Evolutionary conservation across 92 coral and sea anemone species (phyloP), one percentile per base, ranked within the genome.

Genomic region (Actinernus sp.): DNA sequence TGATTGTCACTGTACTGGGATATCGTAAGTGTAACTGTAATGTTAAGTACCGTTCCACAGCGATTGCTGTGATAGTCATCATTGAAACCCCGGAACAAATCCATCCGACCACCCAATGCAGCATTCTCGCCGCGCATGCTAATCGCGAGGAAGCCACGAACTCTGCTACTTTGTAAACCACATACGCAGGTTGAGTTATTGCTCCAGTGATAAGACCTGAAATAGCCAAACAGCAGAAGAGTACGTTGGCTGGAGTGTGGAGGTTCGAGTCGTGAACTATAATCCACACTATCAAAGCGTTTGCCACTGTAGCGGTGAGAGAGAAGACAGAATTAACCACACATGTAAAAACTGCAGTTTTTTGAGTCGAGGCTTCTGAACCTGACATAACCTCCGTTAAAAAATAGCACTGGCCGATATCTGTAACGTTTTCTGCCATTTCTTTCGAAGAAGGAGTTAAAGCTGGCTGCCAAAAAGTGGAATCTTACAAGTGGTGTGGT

Each of bases 111-210:
- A 51, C 58, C 58, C 58, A 51, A 11, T 51, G 58, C n/a, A 51
- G 13, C 14, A 51, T 21, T 24, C 58, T 51, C 4, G 58, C 58
- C 26, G 30, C 58, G 9, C 58, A 51, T 1, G 58, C 26, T 3
- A 13, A 31, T 12, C 33, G 58, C 58, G 12, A 26, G 20, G 30
- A 12, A 1, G 30, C 31, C 32, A 51, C 14, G 26, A 51, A 26
- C 58, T 51, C 58, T 2, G 58, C n/a, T 14, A 51, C 58, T 25
- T 51, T 51, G 30, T 51, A 51, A 19, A 36, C 30, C 32, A 51
- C 58, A 22, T 51, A 51, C 3, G 58, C 58, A 51, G 58, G 58
- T 36, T 51, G 58, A 13, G 58, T 51, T 8, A 51, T 51, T 9
- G 28, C 28, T 4, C 58, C 58, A 51, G 30, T 51, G 7, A 51